phyloP scores from a whole-genome alignment of 2,888 invertebrate species.

The Ormyrus rosae region DNA sequence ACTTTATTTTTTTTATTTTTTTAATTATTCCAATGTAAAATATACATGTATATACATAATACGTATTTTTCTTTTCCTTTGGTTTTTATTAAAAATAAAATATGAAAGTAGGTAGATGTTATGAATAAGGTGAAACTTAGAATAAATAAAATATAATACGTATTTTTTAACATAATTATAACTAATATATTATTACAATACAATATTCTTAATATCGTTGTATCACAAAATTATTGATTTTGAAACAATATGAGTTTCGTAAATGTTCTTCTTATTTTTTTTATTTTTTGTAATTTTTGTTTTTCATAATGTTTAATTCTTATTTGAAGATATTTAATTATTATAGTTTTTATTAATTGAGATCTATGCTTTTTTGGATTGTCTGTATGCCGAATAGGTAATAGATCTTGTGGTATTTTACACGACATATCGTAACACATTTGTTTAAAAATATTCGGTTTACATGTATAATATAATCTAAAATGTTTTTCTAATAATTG shows the following conservation, averaged over 20 bases:
- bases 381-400: background rate
- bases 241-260: background rate
- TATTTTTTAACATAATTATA: background rate
- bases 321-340: background rate
- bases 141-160: too few relatives aligned
- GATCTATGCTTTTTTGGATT: constrained; percentile 1
- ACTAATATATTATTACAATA: background rate
- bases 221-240: background rate
- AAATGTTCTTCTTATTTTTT: too few relatives aligned
- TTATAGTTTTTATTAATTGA: constrained; percentile 1
- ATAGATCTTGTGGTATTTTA: background rate
- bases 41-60: too few relatives aligned
- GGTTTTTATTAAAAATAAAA: too few relatives aligned
- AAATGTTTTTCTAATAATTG: constrained; percentile 24
- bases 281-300: too few relatives aligned
- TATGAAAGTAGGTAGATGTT: too few relatives aligned
- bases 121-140: too few relatives aligned
- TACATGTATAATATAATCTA: background rate
- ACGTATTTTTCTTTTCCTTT: too few relatives aligned
- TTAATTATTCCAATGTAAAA: too few relatives aligned
- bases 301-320: background rate
- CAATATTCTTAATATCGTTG: background rate
- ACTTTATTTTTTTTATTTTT: too few relatives aligned
- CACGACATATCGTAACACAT: background rate
- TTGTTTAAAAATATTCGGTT: background rate